Base-by-base conservation (phyloP, 2,797 vertebrate species). In the Esox masquinongy region DNA sequence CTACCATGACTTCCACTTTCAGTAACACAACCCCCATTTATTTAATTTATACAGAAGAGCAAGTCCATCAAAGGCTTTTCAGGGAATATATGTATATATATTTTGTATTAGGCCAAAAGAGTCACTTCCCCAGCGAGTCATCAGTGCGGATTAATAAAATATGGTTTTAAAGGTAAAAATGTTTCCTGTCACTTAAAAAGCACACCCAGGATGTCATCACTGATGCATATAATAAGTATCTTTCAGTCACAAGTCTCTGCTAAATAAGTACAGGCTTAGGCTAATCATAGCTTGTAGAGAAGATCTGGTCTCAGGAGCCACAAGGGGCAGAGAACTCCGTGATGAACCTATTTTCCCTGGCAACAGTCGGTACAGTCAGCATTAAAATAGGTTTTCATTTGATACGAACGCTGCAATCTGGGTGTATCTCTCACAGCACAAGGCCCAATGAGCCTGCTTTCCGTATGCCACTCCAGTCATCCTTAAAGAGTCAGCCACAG, bases 381-480 rank as follows among this genome's bases (percentile, higher is more conserved):
- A 77, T 91, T 91, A 90, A 92, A 93, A 92, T 93, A 90, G 90
- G 88, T 91, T 91, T 89, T 88, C 89, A 89, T 89, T 91, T 88
- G 91, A 93, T 91, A 92, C 79, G 79, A 91, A 89, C 81, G 89
- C 88, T 82, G 85, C 84, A 80, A 91, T 92, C 90, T 88, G 86
- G 81, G 87, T 87, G 89, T 88, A 82, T 88, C 88, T 93, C 89
- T 92, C 90, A 90, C 89, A 89, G 89, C 90, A 90, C 89, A 89
- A 89, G 85, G 92, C 89, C 92, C 88, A 92, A 85, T 34, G 83
- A 91, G 87, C 86, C 71, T 83, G 80, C 75, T 81, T 73, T 47
- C 24, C 14, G 39, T n/a, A 63, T 82, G 83, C 88, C 88, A 85
- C 87, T 83, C 87, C 22, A 83, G 80, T 80, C 79, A 12, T 73